Evolutionary conservation across 2,888 invertebrate genomes (phyloP).

Genomic region (Lepidochrysops patricia): DNA sequence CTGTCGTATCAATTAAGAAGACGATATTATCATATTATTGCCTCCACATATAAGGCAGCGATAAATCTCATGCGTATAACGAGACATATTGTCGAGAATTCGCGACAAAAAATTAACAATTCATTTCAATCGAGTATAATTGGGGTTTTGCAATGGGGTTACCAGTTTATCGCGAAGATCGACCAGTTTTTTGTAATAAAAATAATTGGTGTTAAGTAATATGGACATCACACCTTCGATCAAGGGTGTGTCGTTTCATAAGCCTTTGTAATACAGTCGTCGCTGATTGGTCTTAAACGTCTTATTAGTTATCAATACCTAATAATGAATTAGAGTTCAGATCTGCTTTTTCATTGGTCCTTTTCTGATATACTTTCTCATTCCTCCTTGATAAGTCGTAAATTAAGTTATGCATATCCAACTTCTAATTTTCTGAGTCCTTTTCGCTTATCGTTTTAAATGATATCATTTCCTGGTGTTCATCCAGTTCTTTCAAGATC

Average conservation of each 20-base stretch:
- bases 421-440: background rate
- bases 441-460: no score
- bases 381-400: no score
- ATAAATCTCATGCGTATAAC: constrained; percentile 17
- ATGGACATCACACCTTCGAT: background rate
- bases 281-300: no score
- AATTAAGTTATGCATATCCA: no score
- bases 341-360: no score
- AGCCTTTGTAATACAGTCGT: background rate
- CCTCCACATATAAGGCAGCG: constrained; percentile 16
- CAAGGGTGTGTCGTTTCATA: background rate
- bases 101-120: constrained; percentile 8
- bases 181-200: background rate
- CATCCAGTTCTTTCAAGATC: no score
- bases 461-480: no score
- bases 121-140: constrained; percentile 7
- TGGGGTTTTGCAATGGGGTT: constrained; percentile 7
- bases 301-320: no score
- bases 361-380: no score
- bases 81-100: constrained; percentile 16
- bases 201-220: constrained; percentile 1
- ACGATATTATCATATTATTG: constrained; percentile 22
- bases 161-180: constrained; percentile 8
- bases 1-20: constrained; percentile 19
- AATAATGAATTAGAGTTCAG: no score